Base-by-base conservation (phyloP, 2,888 invertebrate genomes). In the Colostygia pectinataria region DNA sequence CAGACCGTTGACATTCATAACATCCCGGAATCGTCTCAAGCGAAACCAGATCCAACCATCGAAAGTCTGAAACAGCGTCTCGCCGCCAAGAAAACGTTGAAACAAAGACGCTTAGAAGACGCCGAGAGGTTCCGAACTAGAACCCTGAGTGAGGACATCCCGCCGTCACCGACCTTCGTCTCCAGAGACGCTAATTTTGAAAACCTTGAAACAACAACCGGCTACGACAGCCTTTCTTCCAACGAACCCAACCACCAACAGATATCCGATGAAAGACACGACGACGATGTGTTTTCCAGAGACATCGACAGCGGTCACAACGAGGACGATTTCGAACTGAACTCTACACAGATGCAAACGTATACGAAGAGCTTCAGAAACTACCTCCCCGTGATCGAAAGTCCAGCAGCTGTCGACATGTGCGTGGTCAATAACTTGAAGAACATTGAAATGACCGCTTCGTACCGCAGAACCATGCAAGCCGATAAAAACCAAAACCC, bases 91-190 rank as follows among this genome's bases (percentile, higher is more conserved):
- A 90, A 86, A 63, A 89, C 90, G 0, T 80, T 84, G 55, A 91
- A 92, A 70, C 93, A 92, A 66, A 91, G 91, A 66, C 88, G 93
- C 9, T 75, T 90, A 7, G 93, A 94, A 55, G 94, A 94, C 68
- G 93, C 93, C 4, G 95, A 95, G 36, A 90, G 96, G 39, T 96
- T 94, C 74, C 92, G 93, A 63, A 96, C 96, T 1, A 92, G 93
- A 64, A 94, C 95, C 0, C 79, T 95, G 12, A 92, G 92, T 81
- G 82, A 91, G 66, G 86, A 86, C 27, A 82, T 88, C 13, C 85
- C 77, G 29, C 90, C 92, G 1, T 91, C 92, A 0, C 91, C 92
- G 0, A 88, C 89, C 0, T 87, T 81, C 53, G 87, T 89, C 6
- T 82, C 86, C 0, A 84, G 74, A 59, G 89, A 89, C 37, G 87